Base-by-base conservation (phyloP, 2,888 invertebrate species). In the Sarcophaga subvicina region DNA sequence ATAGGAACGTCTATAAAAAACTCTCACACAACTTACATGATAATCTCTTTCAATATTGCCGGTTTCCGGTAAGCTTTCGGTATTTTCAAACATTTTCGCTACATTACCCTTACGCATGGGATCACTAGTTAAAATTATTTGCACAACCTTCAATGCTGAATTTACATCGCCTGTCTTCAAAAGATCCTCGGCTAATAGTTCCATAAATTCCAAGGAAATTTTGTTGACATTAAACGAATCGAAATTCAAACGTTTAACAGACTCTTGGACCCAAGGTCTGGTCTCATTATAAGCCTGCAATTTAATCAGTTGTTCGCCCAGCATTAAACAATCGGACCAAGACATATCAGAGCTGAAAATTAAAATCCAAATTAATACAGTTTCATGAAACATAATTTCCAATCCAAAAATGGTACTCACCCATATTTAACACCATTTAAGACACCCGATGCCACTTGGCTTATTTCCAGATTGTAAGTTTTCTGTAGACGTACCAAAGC, bases 241-340 rank as follows among this genome's bases (percentile, higher is more conserved):
- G 85, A 95, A 95, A 69, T 95, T 95, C 88, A 96, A 94, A 88
- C 97, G 95, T 71, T 95, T 94, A 90, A 98, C 95, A 0, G 99
- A 97, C 93, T 98, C 98, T 89, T 96, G 95, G 97, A 99, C 98
- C 99, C 99, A 99, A 69, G 97, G 94, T n/a, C 97, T 95, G 0
- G 98, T 97, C 93, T 99, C 98, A 91, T 97, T 97, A 93, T 96
- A 98, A 93, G 99, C 99, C 60, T 96, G 97, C 89, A 96, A 96
- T 92, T 97, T 97, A 94, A 99, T 99, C 12, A 98, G 96, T 89
- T 98, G 97, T 85, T 98, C 95, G 11, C 99, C 99, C 69, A 99
- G 94, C 94, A 99, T 98, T 94, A 97, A 99, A 92, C 99, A 99
- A 93, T 99, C 99, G 79, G 97, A 96, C 60, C 98, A 98, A 93